Base-by-base conservation (phyloP, 2,888 invertebrate genomes). In the Harpalus rubripes region DNA sequence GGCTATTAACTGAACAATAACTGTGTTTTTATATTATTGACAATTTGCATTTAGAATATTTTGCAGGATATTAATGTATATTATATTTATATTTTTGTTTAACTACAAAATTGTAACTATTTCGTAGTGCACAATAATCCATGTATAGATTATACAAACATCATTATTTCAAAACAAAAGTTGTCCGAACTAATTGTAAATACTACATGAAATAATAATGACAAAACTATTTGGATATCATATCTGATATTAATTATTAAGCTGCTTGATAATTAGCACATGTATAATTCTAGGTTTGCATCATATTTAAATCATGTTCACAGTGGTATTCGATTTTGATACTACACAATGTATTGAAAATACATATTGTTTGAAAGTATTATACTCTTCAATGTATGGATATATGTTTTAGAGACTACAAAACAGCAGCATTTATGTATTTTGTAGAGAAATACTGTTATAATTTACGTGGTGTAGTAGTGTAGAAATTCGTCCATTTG, bases 101-200 rank as follows among this genome's bases (percentile, higher is more conserved):
- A 52, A 59, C 12, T 39, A 68, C 15, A 68, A 68, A 68, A 68
- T 32, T 32, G 7, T n/a, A n/a, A 32, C 32, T 26, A 65, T n/a
- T 68, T 68, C 6, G 39, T 39, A 68, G 39, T 39, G n/a, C 5
- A 39, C 26, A 39, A 39, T 15, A 32, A 39, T 59, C 15, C 59
- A 16, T 15, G 58, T n/a, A n/a, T 58, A 26, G 26, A 65, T 61
- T 26, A 3, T 22, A 22, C 26, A 63, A 63, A 68, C 26, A 68
- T n/a, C 0, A 68, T 68, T 39, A 68, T 68, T 68, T 39, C n/a
- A 15, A 32, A 26, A 39, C 68, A 68, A 68, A 68, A 39, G 68
- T n/a, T 68, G n/a, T 1, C 15, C 32, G 22, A 18, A 63, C 22
- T 10, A 52, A 52, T 52, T 52, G 10, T 52, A 52, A 26, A 61